Base-by-base conservation (phyloP, 2,113 vertebrate genomes). In the Amazona vittata region DNA sequence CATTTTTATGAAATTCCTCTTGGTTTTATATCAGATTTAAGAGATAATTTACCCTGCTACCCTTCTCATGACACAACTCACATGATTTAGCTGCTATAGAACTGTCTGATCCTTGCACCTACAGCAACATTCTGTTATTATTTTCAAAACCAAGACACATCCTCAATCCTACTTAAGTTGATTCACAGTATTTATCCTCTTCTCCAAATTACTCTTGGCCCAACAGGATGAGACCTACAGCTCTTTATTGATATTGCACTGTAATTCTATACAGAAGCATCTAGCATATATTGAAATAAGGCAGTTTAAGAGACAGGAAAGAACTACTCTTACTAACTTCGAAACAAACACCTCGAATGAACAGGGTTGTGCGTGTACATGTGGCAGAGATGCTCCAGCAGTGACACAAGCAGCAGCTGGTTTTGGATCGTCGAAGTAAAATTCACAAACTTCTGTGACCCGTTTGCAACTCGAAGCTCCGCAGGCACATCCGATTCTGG, bases 341-440 rank as follows among this genome's bases (percentile, higher is more conserved):
- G 99, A 92, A 99, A 99, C 75, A 99, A 97, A 92, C 98, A 98
- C 57, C 98, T 98, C 15, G 99, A 99, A 35, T 97, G 98, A 4
- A 98, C 95, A 0, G 98, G 99, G 78, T 99, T 98, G 64, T 98
- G 98, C 6, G 99, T 98, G 15, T 99, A 99, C 75, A 99, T 97
- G 25, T 98, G 99, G 96, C 99, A 99, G 80, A 99, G 97, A 92
- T 99, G 99, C 89, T 99, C 99, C 77, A 99, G 97, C 68, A 99
- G 95, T 1, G 99, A 99, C 18, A 99, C 99, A 1, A 99, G 97
- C 68, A 99, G 95, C 12, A 99, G 98, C 85, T 99, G 99, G 97
- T 99, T 99, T 49, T 99, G 99, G 85, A 99, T 98, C 7, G 98
- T 98, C 3, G 99, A 99, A 15, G 98, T 98, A 78, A 98, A 99